Evolutionary conservation across 2,888 invertebrate species (phyloP).

Genomic region (Megamerina dolium): DNA sequence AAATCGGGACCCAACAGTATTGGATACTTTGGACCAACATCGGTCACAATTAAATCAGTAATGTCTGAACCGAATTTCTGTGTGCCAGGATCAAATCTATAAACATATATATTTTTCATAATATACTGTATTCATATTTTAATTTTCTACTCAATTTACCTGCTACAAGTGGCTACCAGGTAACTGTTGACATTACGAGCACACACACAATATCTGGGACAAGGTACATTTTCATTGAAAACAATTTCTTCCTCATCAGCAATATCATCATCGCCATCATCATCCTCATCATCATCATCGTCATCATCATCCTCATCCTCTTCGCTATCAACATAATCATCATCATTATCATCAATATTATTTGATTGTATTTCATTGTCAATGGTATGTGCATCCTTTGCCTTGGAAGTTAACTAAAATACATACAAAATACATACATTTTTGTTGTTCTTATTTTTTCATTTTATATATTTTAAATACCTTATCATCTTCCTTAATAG

Average conservation of each 20-base stretch:
- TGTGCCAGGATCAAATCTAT: slow-evolving; percentile 57
- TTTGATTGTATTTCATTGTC: slow-evolving; percentile 23
- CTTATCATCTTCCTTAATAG: slow-evolving; percentile 31
- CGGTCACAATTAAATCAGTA: slow-evolving; percentile 61
- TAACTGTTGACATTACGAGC: slow-evolving; percentile 56
- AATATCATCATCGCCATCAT: slow-evolving; percentile 35
- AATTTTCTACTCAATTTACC: slow-evolving; percentile 32
- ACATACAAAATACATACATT: neutral
- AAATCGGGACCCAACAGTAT: slow-evolving; percentile 58
- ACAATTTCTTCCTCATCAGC: slow-evolving; percentile 41
- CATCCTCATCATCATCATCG: slow-evolving; percentile 34
- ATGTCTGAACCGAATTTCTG: slow-evolving; percentile 64
- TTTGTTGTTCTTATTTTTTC: neutral
- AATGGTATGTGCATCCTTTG: neutral
- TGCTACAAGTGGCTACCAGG: slow-evolving; percentile 61
- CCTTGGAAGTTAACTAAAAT: slow-evolving; percentile 9
- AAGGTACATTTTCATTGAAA: slow-evolving; percentile 50
- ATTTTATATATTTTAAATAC: slow-evolving; percentile 18
- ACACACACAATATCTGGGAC: slow-evolving; percentile 61
- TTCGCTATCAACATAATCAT: slow-evolving; percentile 31
- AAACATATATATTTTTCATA: neutral
- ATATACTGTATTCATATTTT: neutral
- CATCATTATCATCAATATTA: slow-evolving; percentile 26
- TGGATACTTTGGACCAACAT: slow-evolving; percentile 56
- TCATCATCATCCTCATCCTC: slow-evolving; percentile 30